A percentile compares a stretch with the other conserved stretches of the same genome.
Conservation (phyloP, 2,113 vertebrate genomes). For the Diglossa brunneiventris region DNA sequence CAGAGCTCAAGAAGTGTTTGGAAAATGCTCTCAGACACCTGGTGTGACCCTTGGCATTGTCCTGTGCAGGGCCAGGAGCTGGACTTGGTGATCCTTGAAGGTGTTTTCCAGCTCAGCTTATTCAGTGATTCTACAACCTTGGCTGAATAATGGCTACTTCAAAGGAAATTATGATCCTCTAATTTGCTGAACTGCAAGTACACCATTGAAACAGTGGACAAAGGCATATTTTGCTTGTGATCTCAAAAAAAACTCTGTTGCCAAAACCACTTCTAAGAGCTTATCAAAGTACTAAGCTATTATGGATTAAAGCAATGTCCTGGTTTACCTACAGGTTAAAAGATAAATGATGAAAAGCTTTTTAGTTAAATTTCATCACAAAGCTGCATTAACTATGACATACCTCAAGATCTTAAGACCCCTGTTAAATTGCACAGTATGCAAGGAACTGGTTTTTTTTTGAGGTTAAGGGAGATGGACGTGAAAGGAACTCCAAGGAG, state of each 20-base stretch:
- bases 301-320: neutral
- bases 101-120: neutral
- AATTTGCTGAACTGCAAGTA: neutral
- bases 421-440: neutral
- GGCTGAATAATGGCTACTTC: neutral
- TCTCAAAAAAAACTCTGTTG: neutral
- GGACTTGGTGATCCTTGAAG: neutral
- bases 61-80: neutral
- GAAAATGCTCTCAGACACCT: fast-evolving
- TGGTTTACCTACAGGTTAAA: neutral
- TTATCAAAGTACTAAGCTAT: neutral
- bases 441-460: neutral
- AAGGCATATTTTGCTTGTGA: neutral
- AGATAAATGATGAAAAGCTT: neutral
- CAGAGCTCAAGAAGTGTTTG: fast-evolving
- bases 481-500: neutral
- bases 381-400: neutral
- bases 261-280: neutral
- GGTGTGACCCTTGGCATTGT: neutral
- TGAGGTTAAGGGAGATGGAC: neutral
- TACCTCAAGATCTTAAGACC: neutral
- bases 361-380: neutral
- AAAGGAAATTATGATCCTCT: neutral
- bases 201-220: neutral
- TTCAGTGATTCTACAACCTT: neutral